Evolutionary conservation across 2,113 vertebrate species (phyloP).

Genomic region (Leptocoma aspasia): DNA sequence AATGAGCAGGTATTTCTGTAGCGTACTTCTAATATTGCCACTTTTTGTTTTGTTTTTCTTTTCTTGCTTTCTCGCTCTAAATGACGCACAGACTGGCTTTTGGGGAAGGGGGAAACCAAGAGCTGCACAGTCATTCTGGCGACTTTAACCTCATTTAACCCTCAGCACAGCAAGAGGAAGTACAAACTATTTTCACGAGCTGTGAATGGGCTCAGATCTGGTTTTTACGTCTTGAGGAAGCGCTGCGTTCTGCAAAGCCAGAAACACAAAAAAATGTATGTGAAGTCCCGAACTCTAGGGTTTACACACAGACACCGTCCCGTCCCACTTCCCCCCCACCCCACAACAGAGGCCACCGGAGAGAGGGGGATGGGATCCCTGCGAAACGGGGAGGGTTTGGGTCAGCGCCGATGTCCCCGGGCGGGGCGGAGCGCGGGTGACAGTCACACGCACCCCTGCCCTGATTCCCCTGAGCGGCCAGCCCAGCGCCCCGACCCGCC

Average conservation of each 20-base stretch:
- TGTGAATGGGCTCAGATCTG: constrained; percentile 47
- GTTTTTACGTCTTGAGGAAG: constrained; percentile 37
- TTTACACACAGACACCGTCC: background rate
- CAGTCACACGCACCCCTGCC: background rate
- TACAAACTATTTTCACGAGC: constrained; percentile 37
- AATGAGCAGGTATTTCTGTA: background rate
- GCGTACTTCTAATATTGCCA: background rate
- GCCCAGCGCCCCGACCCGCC: background rate
- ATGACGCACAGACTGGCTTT: background rate
- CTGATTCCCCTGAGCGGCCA: background rate
- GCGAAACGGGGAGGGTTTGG: background rate
- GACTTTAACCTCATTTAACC: constrained; percentile 54
- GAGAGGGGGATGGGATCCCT: background rate
- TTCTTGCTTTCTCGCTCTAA: background rate
- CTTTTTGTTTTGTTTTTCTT: background rate
- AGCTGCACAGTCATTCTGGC: background rate
- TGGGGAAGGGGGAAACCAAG: background rate
- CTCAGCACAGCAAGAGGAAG: constrained; percentile 40
- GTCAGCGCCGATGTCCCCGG: background rate
- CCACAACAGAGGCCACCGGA: background rate
- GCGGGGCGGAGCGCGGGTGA: background rate
- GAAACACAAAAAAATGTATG: background rate
- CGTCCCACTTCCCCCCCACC: too few relatives aligned
- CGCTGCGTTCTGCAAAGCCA: background rate
- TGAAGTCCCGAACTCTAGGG: background rate